A percentile compares a stretch with the other conserved stretches of the same genome.
These are phyloP conservation scores for Drosophila mimetica DNA, from an alignment of 2,888 invertebrate species.

Conservation along the genomic window DNA sequence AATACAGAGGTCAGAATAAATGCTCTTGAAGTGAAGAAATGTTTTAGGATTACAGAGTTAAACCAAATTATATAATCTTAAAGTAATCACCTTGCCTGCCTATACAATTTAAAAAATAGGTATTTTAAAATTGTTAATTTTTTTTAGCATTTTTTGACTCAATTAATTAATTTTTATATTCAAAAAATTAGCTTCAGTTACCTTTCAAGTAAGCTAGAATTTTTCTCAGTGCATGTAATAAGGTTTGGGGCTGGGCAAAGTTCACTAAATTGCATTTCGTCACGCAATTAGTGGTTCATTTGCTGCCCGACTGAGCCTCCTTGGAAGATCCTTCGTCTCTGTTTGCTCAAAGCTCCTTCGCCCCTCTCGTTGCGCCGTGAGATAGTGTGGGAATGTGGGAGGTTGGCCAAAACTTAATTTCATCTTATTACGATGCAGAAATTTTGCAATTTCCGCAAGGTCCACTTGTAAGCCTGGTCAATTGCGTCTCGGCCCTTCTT, in stretches of 20 bases:
- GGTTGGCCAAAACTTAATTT: constrained; percentile 70
- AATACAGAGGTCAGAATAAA: too few relatives aligned
- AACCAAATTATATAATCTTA: too few relatives aligned
- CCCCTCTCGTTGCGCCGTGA: constrained; percentile 45
- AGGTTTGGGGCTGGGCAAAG: constrained; percentile 59
- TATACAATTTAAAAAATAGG: too few relatives aligned
- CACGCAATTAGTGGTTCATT: constrained; percentile 83
- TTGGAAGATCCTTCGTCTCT: constrained; percentile 36
- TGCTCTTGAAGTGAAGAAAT: too few relatives aligned
- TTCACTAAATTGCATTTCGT: constrained; percentile 83
- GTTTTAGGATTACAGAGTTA: too few relatives aligned
- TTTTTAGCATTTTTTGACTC: too few relatives aligned
- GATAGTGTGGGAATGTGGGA: constrained; percentile 51
- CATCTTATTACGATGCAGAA: constrained; percentile 78
- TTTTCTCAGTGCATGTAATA: constrained; percentile 20
- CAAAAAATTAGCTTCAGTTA: too few relatives aligned
- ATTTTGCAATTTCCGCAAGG: constrained; percentile 76
- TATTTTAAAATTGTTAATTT: too few relatives aligned
- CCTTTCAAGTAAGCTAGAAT: too few relatives aligned
- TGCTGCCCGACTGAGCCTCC: constrained; percentile 68
- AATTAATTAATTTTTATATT: too few relatives aligned
- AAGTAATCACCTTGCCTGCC: too few relatives aligned
- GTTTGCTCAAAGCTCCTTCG: constrained; percentile 27
- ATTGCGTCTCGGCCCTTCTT: constrained; percentile 43
- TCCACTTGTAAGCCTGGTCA: constrained; percentile 45